Base-by-base conservation (phyloP, 2,797 vertebrate species). In the Sebastes oblongus region DNA sequence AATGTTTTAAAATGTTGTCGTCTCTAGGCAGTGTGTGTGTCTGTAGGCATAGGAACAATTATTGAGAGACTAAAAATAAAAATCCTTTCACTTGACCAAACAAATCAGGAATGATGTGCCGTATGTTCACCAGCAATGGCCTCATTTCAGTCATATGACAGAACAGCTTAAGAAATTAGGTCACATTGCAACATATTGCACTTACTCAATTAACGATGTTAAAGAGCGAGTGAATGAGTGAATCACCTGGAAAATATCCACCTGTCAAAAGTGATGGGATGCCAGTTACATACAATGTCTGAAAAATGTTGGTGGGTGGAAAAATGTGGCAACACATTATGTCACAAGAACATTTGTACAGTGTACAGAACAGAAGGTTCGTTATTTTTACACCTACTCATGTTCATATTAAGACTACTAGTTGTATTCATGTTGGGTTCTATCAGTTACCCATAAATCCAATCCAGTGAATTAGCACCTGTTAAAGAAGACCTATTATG, bases 211-310 rank as follows among this genome's bases (percentile, higher is more conserved):
- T 8, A 68, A 30, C 16, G 5, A 3, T 22, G 11, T 39, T 54
- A 3, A 62, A 82, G 0, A 8, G 16, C 4, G 3, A 5, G 5
- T 27, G 55, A 84, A 55, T 42, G 14, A 73, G 5, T 80, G 77
- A 85, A 72, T 86, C 69, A 82, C 36, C 9, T 34, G 20, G 14
- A 66, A 82, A 75, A 74, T 54, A 80, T 73, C 13, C 58, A 65
- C 62, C 50, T 82, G 60, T 72, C 55, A 72, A 74, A 79, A 60
- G 36, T 27, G 14, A 56, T 1, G 29, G 12, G 4, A 46, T 39
- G 60, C n/a, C 32, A 58, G 34, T 58, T 27, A 22, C 25, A 61
- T 34, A 32, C 22, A 11, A 30, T 27, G 22, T 65, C 14, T 27
- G 6, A 55, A 74, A 72, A 68, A 42, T 74, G 24, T 34, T 36